phyloP scores from a whole-genome alignment of 1,140 invertebrate species.

The Nephotettix cincticeps region DNA sequence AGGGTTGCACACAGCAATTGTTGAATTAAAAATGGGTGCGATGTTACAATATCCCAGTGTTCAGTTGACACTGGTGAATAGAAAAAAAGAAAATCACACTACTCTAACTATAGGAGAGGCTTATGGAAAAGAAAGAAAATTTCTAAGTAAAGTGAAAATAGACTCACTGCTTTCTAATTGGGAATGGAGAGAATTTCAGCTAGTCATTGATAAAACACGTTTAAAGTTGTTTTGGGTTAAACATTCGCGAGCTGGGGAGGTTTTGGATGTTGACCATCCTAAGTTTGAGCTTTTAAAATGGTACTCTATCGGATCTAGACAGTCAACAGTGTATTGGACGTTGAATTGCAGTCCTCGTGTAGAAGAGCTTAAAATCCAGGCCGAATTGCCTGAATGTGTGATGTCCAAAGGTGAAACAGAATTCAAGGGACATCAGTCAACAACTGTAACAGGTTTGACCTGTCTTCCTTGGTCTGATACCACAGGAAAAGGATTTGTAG shows the following conservation, averaged over 20 bases:
- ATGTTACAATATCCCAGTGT: slow-evolving; percentile 26
- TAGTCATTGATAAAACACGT: not conserved
- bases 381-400: slow-evolving; percentile 47
- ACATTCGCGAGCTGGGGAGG: not conserved
- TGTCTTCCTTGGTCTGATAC: slow-evolving; percentile 45
- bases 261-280: slow-evolving; percentile 1
- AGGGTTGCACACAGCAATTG: not conserved
- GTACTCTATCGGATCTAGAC: slow-evolving; percentile 25
- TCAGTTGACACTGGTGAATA: slow-evolving; percentile 9
- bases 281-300: slow-evolving; percentile 15
- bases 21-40: slow-evolving; percentile 6
- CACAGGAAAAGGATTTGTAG: not conserved
- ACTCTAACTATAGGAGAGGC: not conserved
- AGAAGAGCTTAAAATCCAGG: slow-evolving; percentile 31
- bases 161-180: not conserved
- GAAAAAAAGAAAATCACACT: not conserved
- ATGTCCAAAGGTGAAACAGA: slow-evolving; percentile 41
- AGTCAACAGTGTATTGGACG: slow-evolving; percentile 19
- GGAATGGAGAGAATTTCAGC: not conserved
- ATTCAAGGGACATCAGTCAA: slow-evolving; percentile 46
- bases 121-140: not conserved
- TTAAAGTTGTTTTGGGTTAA: not conserved
- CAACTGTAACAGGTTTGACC: slow-evolving; percentile 42
- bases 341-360: slow-evolving; percentile 1
- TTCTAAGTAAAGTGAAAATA: not conserved